These are phyloP conservation scores for Grapholita molesta DNA, from an alignment of 1,140 invertebrate genomes.

Conservation along the genomic window DNA sequence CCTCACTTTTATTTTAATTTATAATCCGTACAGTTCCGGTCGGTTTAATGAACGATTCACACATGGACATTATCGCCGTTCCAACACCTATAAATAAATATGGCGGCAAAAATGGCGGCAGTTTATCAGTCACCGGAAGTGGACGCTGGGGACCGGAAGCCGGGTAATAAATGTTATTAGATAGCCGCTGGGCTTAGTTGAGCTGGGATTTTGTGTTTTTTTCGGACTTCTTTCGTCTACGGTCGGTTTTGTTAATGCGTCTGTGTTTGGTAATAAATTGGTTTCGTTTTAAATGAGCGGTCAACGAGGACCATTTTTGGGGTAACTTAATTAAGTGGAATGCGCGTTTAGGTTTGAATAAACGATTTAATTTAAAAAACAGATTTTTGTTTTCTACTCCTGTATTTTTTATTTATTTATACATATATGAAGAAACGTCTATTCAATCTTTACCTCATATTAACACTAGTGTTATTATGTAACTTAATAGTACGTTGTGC, in stretches of 20 bases:
- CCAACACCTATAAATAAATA: slow-evolving; percentile 74
- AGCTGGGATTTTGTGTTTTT: slow-evolving; percentile 52
- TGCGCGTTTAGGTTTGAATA: background rate
- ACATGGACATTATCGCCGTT: slow-evolving; percentile 60
- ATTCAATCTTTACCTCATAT: no score
- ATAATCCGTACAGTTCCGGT: background rate
- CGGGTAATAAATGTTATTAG: slow-evolving; percentile 77
- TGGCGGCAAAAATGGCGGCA: slow-evolving; percentile 73
- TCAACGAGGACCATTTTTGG: slow-evolving; percentile 26
- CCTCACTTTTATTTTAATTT: background rate
- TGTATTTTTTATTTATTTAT: no score
- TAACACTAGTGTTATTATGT: no score
- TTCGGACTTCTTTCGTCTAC: slow-evolving; percentile 56
- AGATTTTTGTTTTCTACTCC: background rate
- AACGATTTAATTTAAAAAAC: background rate
- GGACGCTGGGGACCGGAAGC: slow-evolving; percentile 65
- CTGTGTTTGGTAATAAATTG: slow-evolving; percentile 70
- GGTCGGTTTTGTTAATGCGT: slow-evolving; percentile 71
- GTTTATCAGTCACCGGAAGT: slow-evolving; percentile 72
- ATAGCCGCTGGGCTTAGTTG: slow-evolving; percentile 75
- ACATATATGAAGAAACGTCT: no score
- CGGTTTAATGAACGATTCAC: slow-evolving; percentile 50
- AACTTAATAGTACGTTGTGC: no score
- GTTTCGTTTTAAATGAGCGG: slow-evolving; percentile 62
- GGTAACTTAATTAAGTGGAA: slow-evolving; percentile 21